Evolutionary conservation across 1,140 invertebrate genomes (phyloP), one percentile per base, ranked within the genome.

Genomic region (Drosophila saltans): DNA sequence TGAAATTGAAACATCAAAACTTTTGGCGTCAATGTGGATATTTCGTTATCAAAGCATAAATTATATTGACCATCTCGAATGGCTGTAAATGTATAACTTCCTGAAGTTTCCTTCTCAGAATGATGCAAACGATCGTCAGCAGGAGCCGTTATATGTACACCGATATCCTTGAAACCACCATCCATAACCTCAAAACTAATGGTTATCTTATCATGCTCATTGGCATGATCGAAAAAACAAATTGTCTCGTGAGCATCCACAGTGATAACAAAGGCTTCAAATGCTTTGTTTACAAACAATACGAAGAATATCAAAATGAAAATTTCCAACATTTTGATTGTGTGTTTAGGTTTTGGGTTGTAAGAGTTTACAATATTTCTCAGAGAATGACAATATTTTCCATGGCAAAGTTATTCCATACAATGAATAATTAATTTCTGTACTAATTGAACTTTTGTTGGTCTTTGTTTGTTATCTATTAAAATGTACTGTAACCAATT

Each of bases 141-240:
- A 0, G 84, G 85, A 0, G 26, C 84, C 0, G 66, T 6, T 3
- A 89, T 76, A 21, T 40, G 39, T 3, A 89, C 56, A 0, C 39
- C 78, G 16, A 89, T 78, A 10, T 89, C 84, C 62, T 75, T 84
- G 57, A 89, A 89, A 48, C 84, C 84, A 6, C 84, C 84, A 2
- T 89, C 84, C 85, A 89, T 90, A 2, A 89, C 84, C 72, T 89
- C 84, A 28, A 81, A 89, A 28, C 57, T 71, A 6, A 90, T 64
- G 30, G 78, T 76, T 7, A 89, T 55, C 66, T 72, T 75, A 7
- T 89, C 78, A 10, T 55, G 33, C 21, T 24, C 48, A 6, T 55
- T 16, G 0, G 75, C 84, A 1, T 26, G 39, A 16, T 89, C 81
- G 41, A 62, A 76, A 36, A 90, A 89, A 43, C 84, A 89, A 39